Conservation (phyloP, 2,797 vertebrate species). For the Clarias fuscus region DNA sequence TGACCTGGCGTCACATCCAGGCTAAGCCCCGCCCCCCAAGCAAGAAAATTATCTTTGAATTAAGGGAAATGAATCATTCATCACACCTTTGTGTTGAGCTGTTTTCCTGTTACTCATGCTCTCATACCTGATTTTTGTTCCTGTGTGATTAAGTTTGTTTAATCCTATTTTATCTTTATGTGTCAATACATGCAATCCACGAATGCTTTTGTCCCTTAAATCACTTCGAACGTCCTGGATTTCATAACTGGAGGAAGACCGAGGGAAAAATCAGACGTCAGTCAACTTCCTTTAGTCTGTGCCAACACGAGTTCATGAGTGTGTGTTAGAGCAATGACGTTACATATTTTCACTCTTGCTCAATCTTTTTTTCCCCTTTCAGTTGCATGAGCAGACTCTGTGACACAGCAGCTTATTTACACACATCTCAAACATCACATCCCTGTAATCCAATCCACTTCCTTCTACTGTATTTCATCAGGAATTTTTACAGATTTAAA, state of each 20-base stretch:
- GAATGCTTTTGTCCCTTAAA: not conserved
- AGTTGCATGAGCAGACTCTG: not conserved
- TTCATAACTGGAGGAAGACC: slow-evolving; percentile 5
- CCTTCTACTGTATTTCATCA: not conserved
- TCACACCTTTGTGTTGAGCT: too few species aligned
- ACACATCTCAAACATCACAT: not conserved
- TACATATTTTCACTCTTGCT: not conserved
- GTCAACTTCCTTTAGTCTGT: not conserved
- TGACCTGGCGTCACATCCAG: too few species aligned
- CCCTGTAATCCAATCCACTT: not conserved
- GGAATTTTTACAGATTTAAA: not conserved
- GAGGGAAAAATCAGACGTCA: not conserved
- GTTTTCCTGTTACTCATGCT: not conserved
- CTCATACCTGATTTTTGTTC: not conserved
- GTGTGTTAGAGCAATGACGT: not conserved
- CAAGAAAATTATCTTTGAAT: not conserved
- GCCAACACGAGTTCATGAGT: too few species aligned
- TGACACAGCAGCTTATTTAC: not conserved
- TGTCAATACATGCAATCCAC: not conserved
- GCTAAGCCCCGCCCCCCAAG: not conserved
- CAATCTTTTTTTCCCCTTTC: slow-evolving; percentile 8
- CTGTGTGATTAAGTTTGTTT: not conserved
- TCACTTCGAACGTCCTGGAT: not conserved
- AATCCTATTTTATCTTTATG: not conserved
- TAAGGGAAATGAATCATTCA: not conserved